Evolutionary conservation across 1,140 invertebrate genomes (phyloP).

Genomic region (Anoplolepis gracilipes): DNA sequence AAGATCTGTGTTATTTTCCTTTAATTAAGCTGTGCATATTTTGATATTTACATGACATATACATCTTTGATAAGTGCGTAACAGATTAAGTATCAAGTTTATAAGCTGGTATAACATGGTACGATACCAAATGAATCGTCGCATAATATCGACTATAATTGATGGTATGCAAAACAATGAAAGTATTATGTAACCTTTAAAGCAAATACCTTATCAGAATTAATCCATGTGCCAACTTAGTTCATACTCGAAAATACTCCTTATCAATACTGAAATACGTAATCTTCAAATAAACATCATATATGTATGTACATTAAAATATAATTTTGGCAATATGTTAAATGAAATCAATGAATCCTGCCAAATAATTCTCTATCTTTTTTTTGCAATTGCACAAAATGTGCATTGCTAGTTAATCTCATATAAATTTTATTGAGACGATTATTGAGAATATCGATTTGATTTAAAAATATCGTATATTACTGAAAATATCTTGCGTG

Average conservation of each 20-base stretch:
- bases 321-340: neutral
- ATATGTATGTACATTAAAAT: neutral
- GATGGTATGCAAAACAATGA: conserved; percentile 14
- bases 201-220: conserved; percentile 36
- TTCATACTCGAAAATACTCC: neutral
- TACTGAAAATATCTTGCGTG: neutral
- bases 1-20: neutral
- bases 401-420: conserved; percentile 45
- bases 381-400: conserved; percentile 46
- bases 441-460: neutral
- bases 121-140: neutral
- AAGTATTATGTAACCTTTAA: conserved; percentile 14
- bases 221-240: neutral
- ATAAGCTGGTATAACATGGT: neutral
- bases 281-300: neutral
- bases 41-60: neutral
- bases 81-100: conserved; percentile 36
- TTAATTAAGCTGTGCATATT: neutral
- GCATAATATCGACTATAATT: neutral
- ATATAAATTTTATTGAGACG: neutral
- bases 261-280: neutral
- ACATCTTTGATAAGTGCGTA: conserved; percentile 27
- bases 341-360: conserved; percentile 64
- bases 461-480: conserved; percentile 1
- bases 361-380: conserved; percentile 11